A percentile compares a stretch with the other conserved stretches of the same genome.
These are phyloP conservation scores for Psophia crepitans DNA, from an alignment of 2,113 vertebrate genomes.

Conservation along the genomic window DNA sequence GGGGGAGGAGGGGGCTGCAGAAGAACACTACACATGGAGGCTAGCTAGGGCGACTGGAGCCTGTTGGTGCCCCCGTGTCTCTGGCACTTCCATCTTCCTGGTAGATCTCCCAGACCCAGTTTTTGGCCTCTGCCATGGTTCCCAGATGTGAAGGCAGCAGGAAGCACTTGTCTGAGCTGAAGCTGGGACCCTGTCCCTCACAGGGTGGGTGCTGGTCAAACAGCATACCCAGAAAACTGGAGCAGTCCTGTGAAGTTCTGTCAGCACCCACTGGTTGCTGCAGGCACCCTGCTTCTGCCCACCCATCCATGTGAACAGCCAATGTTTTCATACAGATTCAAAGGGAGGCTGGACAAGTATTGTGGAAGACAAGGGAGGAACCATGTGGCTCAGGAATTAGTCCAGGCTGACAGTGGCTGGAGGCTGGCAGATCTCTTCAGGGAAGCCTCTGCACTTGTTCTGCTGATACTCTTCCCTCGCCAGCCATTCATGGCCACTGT, in stretches of 20 bases:
- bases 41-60: not conserved
- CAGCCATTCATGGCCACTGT: not conserved
- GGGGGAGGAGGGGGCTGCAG: not conserved
- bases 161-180: not conserved
- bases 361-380: not conserved
- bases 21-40: not conserved
- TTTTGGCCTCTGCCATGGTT: not conserved
- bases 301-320: not conserved
- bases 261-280: not conserved
- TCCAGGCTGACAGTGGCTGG: not conserved
- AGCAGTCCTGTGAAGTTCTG: not conserved
- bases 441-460: not conserved
- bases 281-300: accelerated
- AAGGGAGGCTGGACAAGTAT: not conserved
- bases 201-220: not conserved
- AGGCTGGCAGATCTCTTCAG: not conserved
- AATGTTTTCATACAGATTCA: not conserved
- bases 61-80: not conserved
- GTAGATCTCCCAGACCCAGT: not conserved
- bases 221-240: accelerated
- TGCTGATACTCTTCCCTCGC: not conserved
- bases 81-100: not conserved
- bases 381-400: not conserved
- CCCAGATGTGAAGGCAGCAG: not conserved
- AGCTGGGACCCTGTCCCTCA: not conserved